These are phyloP conservation scores for Ptychobarbus kaznakovi DNA, from an alignment of 2,797 vertebrate species.

Conservation along the genomic window DNA sequence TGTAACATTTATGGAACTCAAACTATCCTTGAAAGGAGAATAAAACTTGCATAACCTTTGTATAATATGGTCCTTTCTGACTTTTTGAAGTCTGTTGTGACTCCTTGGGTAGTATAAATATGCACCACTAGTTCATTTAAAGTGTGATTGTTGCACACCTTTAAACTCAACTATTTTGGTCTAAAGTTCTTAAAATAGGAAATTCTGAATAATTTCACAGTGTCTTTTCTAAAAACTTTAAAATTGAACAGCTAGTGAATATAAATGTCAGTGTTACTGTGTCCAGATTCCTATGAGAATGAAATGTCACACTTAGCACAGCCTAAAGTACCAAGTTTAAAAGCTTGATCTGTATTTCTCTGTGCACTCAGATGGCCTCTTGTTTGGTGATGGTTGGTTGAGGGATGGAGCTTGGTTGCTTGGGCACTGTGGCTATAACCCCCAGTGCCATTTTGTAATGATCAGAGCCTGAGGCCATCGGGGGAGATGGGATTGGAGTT, in stretches of 20 bases:
- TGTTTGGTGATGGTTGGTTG: constrained; percentile 96
- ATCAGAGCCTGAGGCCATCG: constrained; percentile 90
- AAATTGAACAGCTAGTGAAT: constrained; percentile 24
- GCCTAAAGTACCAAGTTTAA: constrained; percentile 11
- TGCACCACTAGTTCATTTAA: constrained; percentile 20
- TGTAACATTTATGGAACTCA: constrained; percentile 77
- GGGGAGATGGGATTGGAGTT: constrained; percentile 96
- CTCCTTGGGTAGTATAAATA: constrained; percentile 54
- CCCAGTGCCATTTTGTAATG: constrained; percentile 95
- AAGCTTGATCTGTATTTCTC: not conserved
- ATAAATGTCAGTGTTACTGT: constrained; percentile 7
- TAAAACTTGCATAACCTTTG: constrained; percentile 42
- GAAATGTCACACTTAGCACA: not conserved
- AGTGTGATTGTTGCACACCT: not conserved
- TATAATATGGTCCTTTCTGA: constrained; percentile 50
- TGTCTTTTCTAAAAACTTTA: not conserved
- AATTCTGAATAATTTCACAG: not conserved
- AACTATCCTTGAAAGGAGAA: constrained; percentile 67
- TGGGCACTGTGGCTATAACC: constrained; percentile 90
- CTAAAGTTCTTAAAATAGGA: not conserved
- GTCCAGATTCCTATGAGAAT: constrained; percentile 14
- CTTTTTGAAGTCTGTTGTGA: constrained; percentile 44
- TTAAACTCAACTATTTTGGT: not conserved
- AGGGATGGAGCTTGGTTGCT: constrained; percentile 90
- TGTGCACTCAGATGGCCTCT: constrained; percentile 87